Base-by-base conservation (phyloP, 2,888 invertebrate species). In the Amiota mariae region DNA sequence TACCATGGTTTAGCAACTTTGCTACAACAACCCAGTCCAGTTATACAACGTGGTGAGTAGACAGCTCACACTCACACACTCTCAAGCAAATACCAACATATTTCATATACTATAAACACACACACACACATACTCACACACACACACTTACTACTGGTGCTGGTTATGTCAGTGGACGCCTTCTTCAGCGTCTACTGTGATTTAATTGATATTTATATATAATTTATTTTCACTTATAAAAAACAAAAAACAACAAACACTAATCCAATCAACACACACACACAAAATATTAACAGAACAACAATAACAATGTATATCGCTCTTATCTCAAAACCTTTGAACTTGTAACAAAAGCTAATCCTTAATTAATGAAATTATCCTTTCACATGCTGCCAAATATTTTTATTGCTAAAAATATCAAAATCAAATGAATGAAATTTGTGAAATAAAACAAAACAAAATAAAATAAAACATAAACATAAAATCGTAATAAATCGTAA, bases 1-100 rank as follows among this genome's bases (percentile, higher is more conserved):
- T 95, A 96, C 88, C 98, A 99, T 91, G 99, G 99, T 46, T 91
- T 99, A 72, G 98, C 98, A 15, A 97, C 97, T 15, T 91, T 98
- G 75, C 91, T 98, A 70, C 96, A 96, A 82, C 97, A 98, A 88
- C 98, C 98, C 12, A 96, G 96, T 82, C 96, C 96, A 72, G 93
- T 94, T 77, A 94, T 94, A 89, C 92, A 93, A 85, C 92, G 94
- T 92, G 95, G 95, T 95, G 91, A 90, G 90, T 88, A 79, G 66
- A 48, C 46, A 18, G 12, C 59, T n/a, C 11, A 59, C 13, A 59
- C 15, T 59, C 15, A 59, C 15, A 20, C 24, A 24, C 13, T 59
- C 36, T 36, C 36, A 36, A 36, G 36, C 36, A 36, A 36, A 36
- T 6, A 36, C 8, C 36, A 36, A 6, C 36, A 36, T 36, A 36